Percentiles rank a stretch among this genome's conserved stretches.
Conservation (phyloP, 2,113 vertebrate species). For the mouse (Mus musculus) region DNA sequence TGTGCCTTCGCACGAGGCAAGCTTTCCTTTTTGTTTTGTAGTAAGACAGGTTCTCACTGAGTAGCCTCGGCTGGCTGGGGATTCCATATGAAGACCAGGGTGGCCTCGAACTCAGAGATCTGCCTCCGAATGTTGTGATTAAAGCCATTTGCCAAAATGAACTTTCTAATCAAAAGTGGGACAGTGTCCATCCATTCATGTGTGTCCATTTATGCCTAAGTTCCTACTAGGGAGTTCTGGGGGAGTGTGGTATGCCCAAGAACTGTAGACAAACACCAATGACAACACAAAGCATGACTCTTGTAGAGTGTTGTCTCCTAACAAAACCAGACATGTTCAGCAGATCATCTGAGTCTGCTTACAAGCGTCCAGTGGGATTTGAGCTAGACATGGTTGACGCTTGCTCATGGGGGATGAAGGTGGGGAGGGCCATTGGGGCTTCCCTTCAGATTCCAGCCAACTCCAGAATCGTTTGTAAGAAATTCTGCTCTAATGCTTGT, state of each 20-base stretch:
- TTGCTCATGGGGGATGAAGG: neutral
- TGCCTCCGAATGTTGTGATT: neutral
- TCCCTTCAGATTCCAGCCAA: neutral
- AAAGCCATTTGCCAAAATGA: neutral
- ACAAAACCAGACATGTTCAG: neutral
- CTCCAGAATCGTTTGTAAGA: neutral
- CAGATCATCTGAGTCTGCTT: neutral
- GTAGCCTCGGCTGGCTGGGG: neutral
- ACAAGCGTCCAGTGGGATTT: neutral
- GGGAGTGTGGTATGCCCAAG: neutral
- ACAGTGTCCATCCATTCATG: constrained; percentile 47
- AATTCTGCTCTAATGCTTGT: neutral
- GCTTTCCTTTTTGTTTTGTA: neutral
- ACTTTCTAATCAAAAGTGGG: constrained; percentile 6
- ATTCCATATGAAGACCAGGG: neutral
- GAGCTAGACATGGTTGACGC: neutral
- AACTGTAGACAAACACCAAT: neutral
- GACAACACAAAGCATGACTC: neutral
- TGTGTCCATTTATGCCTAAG: rapidly evolving
- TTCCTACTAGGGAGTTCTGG: neutral
- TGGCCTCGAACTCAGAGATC: neutral
- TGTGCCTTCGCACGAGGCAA: neutral
- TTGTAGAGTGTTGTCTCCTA: neutral
- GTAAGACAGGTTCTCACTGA: neutral
- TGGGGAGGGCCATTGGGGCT: too few relatives aligned